These are phyloP conservation scores for Drosophila albomicans DNA, from an alignment of 1,140 invertebrate genomes.

Conservation along the genomic window DNA sequence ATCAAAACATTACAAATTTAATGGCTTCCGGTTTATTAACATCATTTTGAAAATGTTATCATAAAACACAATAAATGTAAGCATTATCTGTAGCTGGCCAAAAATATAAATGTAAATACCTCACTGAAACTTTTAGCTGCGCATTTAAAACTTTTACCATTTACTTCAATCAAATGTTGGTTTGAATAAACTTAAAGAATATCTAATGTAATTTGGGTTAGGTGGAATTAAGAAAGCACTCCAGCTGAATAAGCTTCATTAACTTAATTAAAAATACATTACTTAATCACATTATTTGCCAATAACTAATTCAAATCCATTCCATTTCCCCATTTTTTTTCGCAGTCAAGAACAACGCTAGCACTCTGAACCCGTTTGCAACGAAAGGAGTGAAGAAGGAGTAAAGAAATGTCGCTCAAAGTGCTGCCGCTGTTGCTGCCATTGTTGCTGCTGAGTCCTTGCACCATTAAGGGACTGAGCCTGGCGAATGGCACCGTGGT, in stretches of 20 bases:
- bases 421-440: slow-evolving; percentile 24
- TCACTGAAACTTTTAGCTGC: too few species aligned
- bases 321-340: slow-evolving; percentile 1
- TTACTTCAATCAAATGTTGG: too few species aligned
- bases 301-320: not conserved
- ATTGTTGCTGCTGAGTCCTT: slow-evolving; percentile 23
- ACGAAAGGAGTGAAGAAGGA: not conserved
- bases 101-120: too few species aligned
- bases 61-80: too few species aligned
- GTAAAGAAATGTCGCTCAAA: slow-evolving; percentile 1
- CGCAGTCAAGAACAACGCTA: slow-evolving; percentile 35
- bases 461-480: slow-evolving; percentile 35
- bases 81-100: too few species aligned
- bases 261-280: not conserved
- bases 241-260: not conserved
- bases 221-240: too few species aligned
- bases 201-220: too few species aligned
- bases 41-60: too few species aligned
- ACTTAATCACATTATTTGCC: not conserved
- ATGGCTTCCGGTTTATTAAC: too few species aligned
- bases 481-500: slow-evolving; percentile 58
- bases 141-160: too few species aligned
- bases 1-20: too few species aligned
- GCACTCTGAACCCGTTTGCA: slow-evolving; percentile 3
- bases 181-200: too few species aligned